phyloP scores from a whole-genome alignment of 2,888 invertebrate species.

The Acleris laterana region DNA sequence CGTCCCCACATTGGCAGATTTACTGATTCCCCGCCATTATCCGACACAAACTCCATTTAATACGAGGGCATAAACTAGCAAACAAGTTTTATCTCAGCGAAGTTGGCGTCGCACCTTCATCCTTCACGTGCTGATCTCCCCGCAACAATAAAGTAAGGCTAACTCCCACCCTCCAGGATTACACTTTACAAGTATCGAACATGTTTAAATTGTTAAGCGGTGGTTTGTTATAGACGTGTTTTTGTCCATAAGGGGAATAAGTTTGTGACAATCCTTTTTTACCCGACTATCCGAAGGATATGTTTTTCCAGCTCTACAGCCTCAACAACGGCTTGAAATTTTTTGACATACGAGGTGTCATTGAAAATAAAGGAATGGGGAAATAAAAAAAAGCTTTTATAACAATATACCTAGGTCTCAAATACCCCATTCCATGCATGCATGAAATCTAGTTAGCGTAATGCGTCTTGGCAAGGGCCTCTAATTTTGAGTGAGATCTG shows the following conservation, averaged over 20 bases:
- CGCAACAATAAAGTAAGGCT: slow-evolving; percentile 70
- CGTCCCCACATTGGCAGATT: not conserved
- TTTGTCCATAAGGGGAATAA: not conserved
- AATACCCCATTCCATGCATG: too few relatives aligned
- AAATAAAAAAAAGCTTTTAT: too few relatives aligned
- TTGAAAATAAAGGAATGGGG: too few relatives aligned
- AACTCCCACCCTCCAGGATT: slow-evolving; percentile 55
- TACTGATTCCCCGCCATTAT: slow-evolving; percentile 32
- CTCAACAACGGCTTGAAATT: too few relatives aligned
- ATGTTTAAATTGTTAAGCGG: slow-evolving; percentile 37
- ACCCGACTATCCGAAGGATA: too few relatives aligned
- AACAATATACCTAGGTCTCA: too few relatives aligned
- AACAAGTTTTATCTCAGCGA: slow-evolving; percentile 78
- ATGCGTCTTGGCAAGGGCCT: too few relatives aligned
- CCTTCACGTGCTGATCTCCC: slow-evolving; percentile 74
- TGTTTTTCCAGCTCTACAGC: too few relatives aligned
- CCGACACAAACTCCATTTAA: slow-evolving; percentile 53
- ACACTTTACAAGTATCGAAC: slow-evolving; percentile 47
- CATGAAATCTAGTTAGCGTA: too few relatives aligned
- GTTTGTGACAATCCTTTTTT: too few relatives aligned
- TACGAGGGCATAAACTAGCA: slow-evolving; percentile 62
- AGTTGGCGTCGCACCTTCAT: slow-evolving; percentile 77
- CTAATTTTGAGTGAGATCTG: too few relatives aligned
- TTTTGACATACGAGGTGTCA: too few relatives aligned
- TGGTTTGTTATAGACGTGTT: slow-evolving; percentile 3